These are phyloP conservation scores for Eilema depressum DNA, from an alignment of 2,888 invertebrate genomes.

Conservation along the genomic window DNA sequence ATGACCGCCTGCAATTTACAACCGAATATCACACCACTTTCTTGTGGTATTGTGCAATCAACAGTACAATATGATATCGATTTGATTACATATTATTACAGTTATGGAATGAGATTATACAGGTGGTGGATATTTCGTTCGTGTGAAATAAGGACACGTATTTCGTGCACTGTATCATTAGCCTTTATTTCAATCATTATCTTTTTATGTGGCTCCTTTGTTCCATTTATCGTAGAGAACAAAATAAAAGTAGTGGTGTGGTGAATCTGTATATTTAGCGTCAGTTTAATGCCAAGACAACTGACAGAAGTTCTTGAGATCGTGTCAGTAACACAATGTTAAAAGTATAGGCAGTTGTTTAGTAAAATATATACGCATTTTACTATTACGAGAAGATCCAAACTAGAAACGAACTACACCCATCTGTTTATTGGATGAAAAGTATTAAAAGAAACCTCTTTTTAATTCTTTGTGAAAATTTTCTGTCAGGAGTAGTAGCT, in stretches of 20 bases:
- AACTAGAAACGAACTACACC: no score
- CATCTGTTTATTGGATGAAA: no score
- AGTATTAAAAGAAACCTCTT: no score
- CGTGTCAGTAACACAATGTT: not conserved
- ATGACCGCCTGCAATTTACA: constrained; percentile 48
- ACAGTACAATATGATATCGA: constrained; percentile 46
- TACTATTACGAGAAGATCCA: no score
- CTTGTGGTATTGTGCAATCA: constrained; percentile 42
- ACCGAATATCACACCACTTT: constrained; percentile 38
- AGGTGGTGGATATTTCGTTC: constrained; percentile 58
- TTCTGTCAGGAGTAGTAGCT: no score
- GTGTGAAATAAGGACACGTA: constrained; percentile 66
- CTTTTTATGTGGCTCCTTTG: constrained; percentile 53
- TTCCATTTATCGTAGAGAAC: constrained; percentile 49
- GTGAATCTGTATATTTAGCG: not conserved
- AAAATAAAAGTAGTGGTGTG: constrained; percentile 26
- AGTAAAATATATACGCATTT: no score
- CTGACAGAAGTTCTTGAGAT: not conserved
- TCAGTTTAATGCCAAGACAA: not conserved
- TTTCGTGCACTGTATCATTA: constrained; percentile 62
- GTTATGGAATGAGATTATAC: constrained; percentile 39
- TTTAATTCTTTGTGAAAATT: no score
- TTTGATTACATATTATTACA: constrained; percentile 61
- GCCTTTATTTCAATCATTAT: constrained; percentile 65
- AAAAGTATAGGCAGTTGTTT: no score